Conservation (phyloP, 2,113 vertebrate genomes). For the Pristiophorus japonicus region DNA sequence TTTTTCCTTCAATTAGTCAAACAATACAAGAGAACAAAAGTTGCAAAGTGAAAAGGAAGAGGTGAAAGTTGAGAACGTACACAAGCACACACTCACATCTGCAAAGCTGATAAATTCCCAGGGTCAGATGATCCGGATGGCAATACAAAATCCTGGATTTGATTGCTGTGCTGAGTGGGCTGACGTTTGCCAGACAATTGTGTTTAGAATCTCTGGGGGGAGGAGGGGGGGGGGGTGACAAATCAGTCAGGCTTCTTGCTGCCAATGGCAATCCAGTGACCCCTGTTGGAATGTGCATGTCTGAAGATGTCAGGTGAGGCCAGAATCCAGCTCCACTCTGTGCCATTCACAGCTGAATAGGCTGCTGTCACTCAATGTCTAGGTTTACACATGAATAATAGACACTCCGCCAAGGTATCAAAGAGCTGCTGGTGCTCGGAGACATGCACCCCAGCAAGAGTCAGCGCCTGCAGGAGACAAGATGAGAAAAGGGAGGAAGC, state of each 20-base stretch:
- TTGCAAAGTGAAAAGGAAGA: background rate
- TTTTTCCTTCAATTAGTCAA: background rate
- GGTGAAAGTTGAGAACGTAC: background rate
- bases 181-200: background rate
- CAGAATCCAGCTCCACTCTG: background rate
- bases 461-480: background rate
- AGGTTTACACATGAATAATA: background rate
- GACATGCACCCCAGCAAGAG: background rate
- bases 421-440: background rate
- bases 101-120: background rate
- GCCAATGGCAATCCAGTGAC: background rate
- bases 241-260: background rate
- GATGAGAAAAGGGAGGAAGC: background rate
- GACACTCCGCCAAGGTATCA: background rate
- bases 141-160: background rate
- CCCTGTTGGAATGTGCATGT: background rate
- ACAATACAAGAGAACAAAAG: background rate
- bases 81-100: background rate
- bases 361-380: background rate
- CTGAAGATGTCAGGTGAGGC: background rate
- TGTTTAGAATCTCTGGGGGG: background rate
- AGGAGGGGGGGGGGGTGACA: background rate
- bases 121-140: background rate
- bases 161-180: background rate
- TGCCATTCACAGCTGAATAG: background rate